Conservation (phyloP, 2,113 vertebrate genomes). For the Naja naja region DNA sequence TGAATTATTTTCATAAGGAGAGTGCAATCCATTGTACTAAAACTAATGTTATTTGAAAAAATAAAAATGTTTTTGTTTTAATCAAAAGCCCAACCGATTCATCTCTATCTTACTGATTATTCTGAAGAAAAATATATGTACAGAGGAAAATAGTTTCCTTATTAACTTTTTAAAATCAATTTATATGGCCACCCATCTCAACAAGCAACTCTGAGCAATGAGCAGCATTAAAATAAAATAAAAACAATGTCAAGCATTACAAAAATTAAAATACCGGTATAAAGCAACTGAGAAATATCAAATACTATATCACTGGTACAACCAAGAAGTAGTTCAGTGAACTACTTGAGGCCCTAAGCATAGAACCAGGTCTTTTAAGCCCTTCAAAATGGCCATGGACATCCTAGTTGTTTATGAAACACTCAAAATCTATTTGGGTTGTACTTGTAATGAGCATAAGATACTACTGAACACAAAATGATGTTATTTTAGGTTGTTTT, state of each 20-base stretch:
- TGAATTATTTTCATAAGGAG: not conserved
- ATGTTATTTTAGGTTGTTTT: not conserved
- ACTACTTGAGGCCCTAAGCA: not conserved
- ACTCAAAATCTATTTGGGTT: not conserved
- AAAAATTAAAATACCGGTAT: not conserved
- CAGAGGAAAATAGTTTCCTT: not conserved
- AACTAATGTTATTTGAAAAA: not conserved
- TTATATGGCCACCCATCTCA: not conserved
- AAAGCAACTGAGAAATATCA: not conserved
- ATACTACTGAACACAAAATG: not conserved
- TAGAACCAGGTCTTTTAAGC: not conserved
- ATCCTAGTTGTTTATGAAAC: not conserved
- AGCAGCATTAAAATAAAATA: not conserved
- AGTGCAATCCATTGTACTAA: slow-evolving; percentile 1
- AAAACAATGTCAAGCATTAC: not conserved
- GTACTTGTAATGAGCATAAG: not conserved
- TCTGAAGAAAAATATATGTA: not conserved
- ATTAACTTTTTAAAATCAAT: not conserved
- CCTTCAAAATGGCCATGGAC: not conserved
- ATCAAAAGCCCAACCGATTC: not conserved
- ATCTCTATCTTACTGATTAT: not conserved
- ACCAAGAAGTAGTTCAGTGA: not conserved
- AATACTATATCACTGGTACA: not conserved
- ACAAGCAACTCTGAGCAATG: not conserved
- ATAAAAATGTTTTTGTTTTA: not conserved